These are phyloP conservation scores for Chaetops frenatus DNA, from an alignment of 2,113 vertebrate genomes.

Conservation along the genomic window DNA sequence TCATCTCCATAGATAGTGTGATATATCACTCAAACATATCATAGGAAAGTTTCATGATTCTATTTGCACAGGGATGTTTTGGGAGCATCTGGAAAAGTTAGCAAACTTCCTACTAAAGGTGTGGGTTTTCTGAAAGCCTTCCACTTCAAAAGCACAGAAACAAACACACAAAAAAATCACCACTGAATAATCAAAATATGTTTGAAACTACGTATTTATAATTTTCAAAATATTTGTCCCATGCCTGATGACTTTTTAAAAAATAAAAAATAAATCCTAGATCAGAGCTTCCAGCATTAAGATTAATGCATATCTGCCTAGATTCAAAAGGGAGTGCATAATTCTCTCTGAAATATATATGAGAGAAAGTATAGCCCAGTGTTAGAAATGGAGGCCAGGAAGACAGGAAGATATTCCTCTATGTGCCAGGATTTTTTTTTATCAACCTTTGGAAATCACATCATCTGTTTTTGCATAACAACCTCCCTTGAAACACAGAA, in stretches of 20 bases:
- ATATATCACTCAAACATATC: not conserved
- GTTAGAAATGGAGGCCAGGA: not conserved
- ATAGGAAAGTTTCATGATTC: not conserved
- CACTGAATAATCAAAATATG: not conserved
- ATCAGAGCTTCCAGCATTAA: not conserved
- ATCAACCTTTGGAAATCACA: not conserved
- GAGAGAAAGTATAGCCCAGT: not conserved
- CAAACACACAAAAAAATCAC: not conserved
- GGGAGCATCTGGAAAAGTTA: not conserved
- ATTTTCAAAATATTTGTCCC: not conserved
- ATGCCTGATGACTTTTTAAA: not conserved
- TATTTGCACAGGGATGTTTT: not conserved
- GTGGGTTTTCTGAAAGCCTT: not conserved
- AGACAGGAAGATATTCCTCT: not conserved
- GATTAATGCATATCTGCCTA: not conserved
- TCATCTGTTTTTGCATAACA: not conserved
- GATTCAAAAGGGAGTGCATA: not conserved
- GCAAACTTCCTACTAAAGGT: not conserved
- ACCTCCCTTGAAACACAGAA: not conserved
- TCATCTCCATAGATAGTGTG: not conserved
- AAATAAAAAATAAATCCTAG: not conserved
- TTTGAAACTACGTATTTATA: not conserved
- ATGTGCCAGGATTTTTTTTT: not conserved
- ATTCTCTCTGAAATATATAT: not conserved
- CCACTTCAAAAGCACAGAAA: not conserved